A percentile compares a stretch with the other conserved stretches of the same genome.
These are phyloP conservation scores for Polietes domitor DNA, from an alignment of 2,888 invertebrate species.

Conservation along the genomic window DNA sequence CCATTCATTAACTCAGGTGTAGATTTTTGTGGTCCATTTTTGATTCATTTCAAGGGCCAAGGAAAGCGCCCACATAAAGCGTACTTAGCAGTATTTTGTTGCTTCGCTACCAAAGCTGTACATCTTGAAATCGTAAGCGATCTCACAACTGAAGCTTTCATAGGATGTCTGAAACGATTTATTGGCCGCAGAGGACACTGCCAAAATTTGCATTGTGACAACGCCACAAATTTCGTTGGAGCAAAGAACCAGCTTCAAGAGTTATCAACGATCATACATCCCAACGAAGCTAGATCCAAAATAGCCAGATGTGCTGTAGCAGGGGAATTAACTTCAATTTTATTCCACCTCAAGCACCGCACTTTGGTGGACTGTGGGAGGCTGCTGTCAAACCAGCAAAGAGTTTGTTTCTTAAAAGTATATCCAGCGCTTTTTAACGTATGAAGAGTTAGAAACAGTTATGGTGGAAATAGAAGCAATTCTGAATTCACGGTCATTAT, in stretches of 20 bases:
- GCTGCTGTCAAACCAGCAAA: slow-evolving; percentile 27
- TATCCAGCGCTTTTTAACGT: background rate
- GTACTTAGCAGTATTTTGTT: background rate
- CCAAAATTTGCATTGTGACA: background rate
- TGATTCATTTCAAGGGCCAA: background rate
- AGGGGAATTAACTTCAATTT: slow-evolving; percentile 22
- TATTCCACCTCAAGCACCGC: slow-evolving; percentile 37
- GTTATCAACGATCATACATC: background rate
- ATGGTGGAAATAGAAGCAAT: slow-evolving; percentile 46
- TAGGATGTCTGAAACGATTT: slow-evolving; percentile 21
- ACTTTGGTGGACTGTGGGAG: slow-evolving; percentile 35
- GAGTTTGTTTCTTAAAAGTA: slow-evolving; percentile 1
- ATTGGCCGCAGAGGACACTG: slow-evolving; percentile 2
- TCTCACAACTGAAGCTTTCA: background rate
- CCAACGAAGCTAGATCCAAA: background rate
- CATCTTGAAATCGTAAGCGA: background rate
- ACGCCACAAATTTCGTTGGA: background rate
- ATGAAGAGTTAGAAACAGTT: slow-evolving; percentile 46
- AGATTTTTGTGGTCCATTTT: background rate
- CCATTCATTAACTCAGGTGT: background rate
- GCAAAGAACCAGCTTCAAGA: background rate
- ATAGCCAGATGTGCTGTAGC: background rate
- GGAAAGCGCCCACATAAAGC: background rate
- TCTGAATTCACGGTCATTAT: slow-evolving; percentile 37
- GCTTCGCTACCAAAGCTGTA: background rate